Base-by-base conservation (phyloP, 1,140 invertebrate genomes). In the Anadara kagoshimensis region DNA sequence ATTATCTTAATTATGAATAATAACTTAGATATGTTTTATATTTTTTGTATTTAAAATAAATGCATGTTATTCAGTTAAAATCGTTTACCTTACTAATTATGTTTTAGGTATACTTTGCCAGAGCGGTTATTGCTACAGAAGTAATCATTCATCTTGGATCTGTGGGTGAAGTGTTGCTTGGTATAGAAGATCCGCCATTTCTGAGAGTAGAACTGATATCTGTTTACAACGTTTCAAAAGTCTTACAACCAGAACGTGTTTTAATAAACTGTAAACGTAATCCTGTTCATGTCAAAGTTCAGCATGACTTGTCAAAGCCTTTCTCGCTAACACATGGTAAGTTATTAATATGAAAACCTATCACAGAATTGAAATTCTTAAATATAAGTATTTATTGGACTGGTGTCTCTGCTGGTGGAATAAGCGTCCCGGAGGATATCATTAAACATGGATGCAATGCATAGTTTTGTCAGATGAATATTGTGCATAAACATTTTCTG, bases 131-230 rank as follows among this genome's bases (percentile, higher is more conserved):
- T 47, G 81, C 78, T 10, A 76, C 79, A 14, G 79, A 67, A 14
- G 78, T 84, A 0, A 76, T 84, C 12, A 66, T 83, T 11, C 78
- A 86, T 69, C 61, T 86, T 4, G 83, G 73, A n/a, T 78, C 85
- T 0, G 85, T 83, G 54, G 78, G 82, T 20, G 69, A 67, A 16
- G 78, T 53, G 4, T 58, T 59, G 11, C 29, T 63, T 18, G 74
- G 72, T 11, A 36, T 45, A 44, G 64, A 53, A 29, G 71, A 47
- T 54, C 61, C 43, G 69, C 29, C 67, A 71, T 58, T 20, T 16
- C 44, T 84, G 8, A 62, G 54, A 18, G 66, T 82, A 16, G 73
- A 76, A 44, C 64, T 82, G 24, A 75, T 82, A 8, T 70, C 69
- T 24, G 62, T 44, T 1, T 62, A 80, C 24, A 76, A 74, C 29